These are phyloP conservation scores for Microplitis manilae DNA, from an alignment of 2,888 invertebrate genomes.

Conservation along the genomic window DNA sequence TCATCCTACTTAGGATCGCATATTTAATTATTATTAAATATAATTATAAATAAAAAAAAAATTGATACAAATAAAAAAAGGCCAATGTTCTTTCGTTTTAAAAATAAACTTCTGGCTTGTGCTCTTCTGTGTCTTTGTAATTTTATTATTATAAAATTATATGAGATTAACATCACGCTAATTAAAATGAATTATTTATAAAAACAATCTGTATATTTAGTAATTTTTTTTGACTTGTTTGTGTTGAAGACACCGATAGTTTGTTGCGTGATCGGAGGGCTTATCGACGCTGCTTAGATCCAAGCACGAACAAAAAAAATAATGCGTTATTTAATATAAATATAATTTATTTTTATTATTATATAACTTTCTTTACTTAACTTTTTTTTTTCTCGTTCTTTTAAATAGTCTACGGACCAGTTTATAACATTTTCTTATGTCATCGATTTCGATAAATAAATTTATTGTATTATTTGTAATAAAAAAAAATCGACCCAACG, in stretches of 20 bases:
- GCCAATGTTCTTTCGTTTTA: conserved; percentile 9
- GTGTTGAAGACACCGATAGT: background rate
- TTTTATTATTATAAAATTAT: background rate
- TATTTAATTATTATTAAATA: background rate
- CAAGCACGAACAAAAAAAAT: background rate
- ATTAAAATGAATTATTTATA: background rate
- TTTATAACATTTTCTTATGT: background rate
- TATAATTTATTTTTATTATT: conserved; percentile 18
- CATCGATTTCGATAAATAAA: background rate
- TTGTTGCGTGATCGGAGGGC: conserved; percentile 17
- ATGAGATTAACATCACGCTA: background rate
- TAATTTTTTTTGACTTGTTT: background rate
- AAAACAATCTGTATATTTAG: background rate
- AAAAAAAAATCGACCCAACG: conserved; percentile 18
- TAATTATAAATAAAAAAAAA: conserved; percentile 10
- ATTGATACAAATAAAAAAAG: conserved; percentile 14
- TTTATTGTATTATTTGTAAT: background rate
- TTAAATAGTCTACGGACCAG: conserved; percentile 12
- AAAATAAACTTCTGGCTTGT: conserved; percentile 5
- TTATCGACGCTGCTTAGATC: background rate
- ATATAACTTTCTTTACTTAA: conserved; percentile 20
- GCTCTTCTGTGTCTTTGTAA: background rate
- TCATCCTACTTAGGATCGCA: background rate
- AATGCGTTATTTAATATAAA: conserved; percentile 10
- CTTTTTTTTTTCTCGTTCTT: background rate